These are phyloP conservation scores for Peromyscus aztecus DNA, from an alignment of 2,797 vertebrate genomes.

Conservation along the genomic window DNA sequence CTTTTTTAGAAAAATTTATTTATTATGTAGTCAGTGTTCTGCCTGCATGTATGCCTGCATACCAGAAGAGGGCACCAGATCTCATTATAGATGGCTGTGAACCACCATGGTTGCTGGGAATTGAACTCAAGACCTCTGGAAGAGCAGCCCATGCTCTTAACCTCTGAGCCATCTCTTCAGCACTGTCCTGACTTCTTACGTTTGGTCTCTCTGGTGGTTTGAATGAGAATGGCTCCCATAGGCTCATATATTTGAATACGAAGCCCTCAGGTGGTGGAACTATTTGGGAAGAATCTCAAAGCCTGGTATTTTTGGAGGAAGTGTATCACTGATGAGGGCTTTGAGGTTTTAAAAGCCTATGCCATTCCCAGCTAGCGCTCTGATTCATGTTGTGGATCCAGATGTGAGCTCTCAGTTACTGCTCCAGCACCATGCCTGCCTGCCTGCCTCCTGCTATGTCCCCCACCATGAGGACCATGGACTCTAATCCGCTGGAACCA, in stretches of 20 bases:
- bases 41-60: no score
- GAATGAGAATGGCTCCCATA: not conserved
- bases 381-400: not conserved
- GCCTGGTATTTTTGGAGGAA: not conserved
- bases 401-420: not conserved
- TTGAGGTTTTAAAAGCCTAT: not conserved
- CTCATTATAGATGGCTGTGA: no score
- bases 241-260: not conserved
- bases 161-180: no score
- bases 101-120: no score
- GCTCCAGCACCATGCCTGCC: not conserved
- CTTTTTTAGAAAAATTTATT: no score
- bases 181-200: conserved; percentile 43
- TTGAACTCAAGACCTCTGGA: no score
- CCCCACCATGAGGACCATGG: not conserved
- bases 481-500: not conserved
- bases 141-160: no score
- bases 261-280: not conserved
- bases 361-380: not conserved
- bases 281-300: not conserved
- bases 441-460: not conserved
- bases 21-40: no score
- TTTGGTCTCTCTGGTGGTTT: not conserved
- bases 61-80: no score
- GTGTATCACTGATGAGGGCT: not conserved